Base-by-base conservation (phyloP, 2,113 vertebrate species). In the Gavia stellata region DNA sequence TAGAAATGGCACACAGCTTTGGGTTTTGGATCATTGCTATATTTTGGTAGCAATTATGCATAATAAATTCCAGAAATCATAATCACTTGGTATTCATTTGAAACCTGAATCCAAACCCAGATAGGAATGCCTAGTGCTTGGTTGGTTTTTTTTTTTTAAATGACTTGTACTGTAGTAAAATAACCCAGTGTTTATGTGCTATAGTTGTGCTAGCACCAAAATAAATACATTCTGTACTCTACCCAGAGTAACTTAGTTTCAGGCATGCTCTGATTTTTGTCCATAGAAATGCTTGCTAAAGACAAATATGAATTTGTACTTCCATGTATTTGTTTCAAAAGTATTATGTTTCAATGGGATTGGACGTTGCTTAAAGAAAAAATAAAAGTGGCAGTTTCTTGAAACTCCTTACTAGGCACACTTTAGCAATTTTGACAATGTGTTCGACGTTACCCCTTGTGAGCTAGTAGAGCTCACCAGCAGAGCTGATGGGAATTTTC, bases 31-130 rank as follows among this genome's bases (percentile, higher is more conserved):
- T 7, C 0, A 0, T 44, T 14, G 1, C 6, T 90, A 10, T 33
- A 67, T 81, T 93, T 94, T 87, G 44, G 87, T 87, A 91, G 52
- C 61, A 79, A 53, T 50, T 85, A 72, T 33, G n/a, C 19, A 34
- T 72, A 87, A 87, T 47, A 90, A 87, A 94, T 73, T 94, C 40
- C 52, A 92, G 56, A 87, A 92, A 68, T 79, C n/a, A 40, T 72
- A 81, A 88, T 71, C 40, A 52, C 25, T 71, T 82, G 28, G 28
- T 85, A 75, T 65, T 85, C 3, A 68, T 74, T 79, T 61, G 36
- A 85, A 96, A 71, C 26, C 44, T 25, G 15, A 68, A 55, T 86
- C 55, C 47, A 84, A 95, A 71, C 4, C 18, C 65, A 59, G 29
- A 66, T 9, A 87, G 12, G 19, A 92, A 81, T 81, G 38, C 5